Evolutionary conservation across 2,113 vertebrate species (phyloP), one percentile per base, ranked within the genome.

Genomic region (Budorcas taxicolor): DNA sequence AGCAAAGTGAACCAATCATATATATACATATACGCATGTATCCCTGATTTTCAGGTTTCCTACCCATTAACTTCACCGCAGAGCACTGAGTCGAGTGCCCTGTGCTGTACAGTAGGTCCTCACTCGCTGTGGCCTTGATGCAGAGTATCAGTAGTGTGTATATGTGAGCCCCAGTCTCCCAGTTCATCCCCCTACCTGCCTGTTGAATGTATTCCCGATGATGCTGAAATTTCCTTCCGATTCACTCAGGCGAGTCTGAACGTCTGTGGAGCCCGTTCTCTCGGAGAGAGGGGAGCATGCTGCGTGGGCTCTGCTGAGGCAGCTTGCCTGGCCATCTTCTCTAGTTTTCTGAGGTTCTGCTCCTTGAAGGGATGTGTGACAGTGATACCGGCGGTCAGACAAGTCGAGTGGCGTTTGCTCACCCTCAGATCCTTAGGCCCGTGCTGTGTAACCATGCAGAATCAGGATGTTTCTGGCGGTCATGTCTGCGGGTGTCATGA

Each of bases 281-380:
- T 5, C 7, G 2, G 9, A 8, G 33, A 27, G 58, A 3, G 3
- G 25, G 12, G n/a, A 31, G 74, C 14, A 0, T 1, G 8, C 29
- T 7, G 47, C 36, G 2, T 16, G 9, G 36, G 7, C 36, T 36
- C 8, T 15, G 74, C 31, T 7, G 13, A 27, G 67, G 45, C 47
- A 36, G 12, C 8, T 2, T 40, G 1, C 4, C 4, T 7, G 57
- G 53, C 5, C 0, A 3, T 16, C 84, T 40, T 29, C 25, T 40
- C 29, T 21, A 1, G 67, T 31, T 21, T n/a, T 62, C 45, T 11
- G 57, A 27, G 17, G 6, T 31, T 36, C 81, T 29, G 1, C n/a
- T 27, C 64, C 82, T 14, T 7, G 14, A 31, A 27, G 62, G 87
- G 10, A 10, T n/a, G 13, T 6, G 25, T 31, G 6, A 10, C 43